Evolutionary conservation across 2,113 vertebrate species (phyloP), one percentile per base, ranked within the genome.

Genomic region (Labrus mixtus): DNA sequence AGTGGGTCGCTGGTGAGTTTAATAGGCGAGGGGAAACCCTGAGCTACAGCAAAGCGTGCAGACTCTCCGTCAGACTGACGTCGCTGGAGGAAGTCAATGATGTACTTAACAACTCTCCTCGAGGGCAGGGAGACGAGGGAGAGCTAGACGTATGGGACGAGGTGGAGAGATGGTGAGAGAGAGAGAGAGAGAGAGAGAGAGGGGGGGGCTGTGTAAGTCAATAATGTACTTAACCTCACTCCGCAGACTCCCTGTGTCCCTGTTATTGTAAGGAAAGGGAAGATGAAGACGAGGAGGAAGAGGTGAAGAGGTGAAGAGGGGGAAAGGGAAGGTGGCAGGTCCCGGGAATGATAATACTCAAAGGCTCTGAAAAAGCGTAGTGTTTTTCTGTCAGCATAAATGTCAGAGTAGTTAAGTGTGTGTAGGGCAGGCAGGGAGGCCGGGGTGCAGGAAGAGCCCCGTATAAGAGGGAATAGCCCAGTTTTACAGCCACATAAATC

Each of bases 401-500:
- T 88, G 87, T 88, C 87, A 84, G 71, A 53, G 81, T 58, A 66
- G 57, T 73, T 79, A 59, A 69, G 82, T 73, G 85, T 74, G 70
- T 68, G 76, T 62, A 48, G 76, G 72, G 69, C 76, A 59, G 70
- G 66, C 68, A 15, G 54, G 70, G 69, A 81, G 81, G 82, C 79
- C 11, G 54, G 61, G 85, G 56, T 66, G 68, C 71, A 87, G 85
- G 89, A 83, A 84, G 84, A 89, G 83, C 73, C 89, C 72, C 62
- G 15, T 78, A 83, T 69, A 82, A 70, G 72, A 77, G 82, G 87
- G 90, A 90, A 91, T 86, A 87, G 87, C 76, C 88, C 65, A 20
- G 76, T 87, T 91, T 91, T 92, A 93, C 37, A 50, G 82, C 68
- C 83, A 72, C 88, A 92, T 93, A 91, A 92, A 93, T 93, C 91